Conservation (phyloP, 1,140 invertebrate genomes). For the Parasteatoda tepidariorum region DNA sequence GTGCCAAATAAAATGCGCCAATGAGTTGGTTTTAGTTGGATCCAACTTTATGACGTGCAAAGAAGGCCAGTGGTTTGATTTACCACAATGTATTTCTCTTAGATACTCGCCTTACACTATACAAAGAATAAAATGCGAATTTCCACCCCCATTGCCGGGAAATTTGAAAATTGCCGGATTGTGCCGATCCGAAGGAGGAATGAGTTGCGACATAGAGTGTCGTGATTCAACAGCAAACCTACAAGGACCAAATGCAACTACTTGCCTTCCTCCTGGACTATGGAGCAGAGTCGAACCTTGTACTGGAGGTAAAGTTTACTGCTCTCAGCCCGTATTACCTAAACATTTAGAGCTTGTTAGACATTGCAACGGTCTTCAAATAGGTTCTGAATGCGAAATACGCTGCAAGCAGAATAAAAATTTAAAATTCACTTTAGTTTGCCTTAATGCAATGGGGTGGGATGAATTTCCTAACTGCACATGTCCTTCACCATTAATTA, state of each 20-base stretch:
- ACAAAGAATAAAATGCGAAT: not conserved
- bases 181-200: not conserved
- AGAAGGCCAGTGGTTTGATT: not conserved
- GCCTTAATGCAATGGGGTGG: not conserved
- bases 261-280: not conserved
- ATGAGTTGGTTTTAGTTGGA: not conserved
- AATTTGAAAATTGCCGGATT: not conserved
- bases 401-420: not conserved
- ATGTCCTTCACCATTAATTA: not conserved
- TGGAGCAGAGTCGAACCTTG: not conserved
- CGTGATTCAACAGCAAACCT: not conserved
- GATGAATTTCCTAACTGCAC: not conserved
- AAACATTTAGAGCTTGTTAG: not conserved
- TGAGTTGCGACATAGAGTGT: not conserved
- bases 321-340: not conserved
- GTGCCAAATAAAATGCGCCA: conserved; percentile 11
- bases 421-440: not conserved
- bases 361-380: not conserved
- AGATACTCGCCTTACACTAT: not conserved
- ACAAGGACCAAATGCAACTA: conserved; percentile 6
- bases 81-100: not conserved
- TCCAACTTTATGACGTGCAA: not conserved
- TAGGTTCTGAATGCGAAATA: not conserved
- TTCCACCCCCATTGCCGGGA: not conserved
- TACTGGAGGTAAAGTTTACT: not conserved